phyloP scores from a whole-genome alignment of 1,140 invertebrate species.

The Macrobrachium nipponense region DNA sequence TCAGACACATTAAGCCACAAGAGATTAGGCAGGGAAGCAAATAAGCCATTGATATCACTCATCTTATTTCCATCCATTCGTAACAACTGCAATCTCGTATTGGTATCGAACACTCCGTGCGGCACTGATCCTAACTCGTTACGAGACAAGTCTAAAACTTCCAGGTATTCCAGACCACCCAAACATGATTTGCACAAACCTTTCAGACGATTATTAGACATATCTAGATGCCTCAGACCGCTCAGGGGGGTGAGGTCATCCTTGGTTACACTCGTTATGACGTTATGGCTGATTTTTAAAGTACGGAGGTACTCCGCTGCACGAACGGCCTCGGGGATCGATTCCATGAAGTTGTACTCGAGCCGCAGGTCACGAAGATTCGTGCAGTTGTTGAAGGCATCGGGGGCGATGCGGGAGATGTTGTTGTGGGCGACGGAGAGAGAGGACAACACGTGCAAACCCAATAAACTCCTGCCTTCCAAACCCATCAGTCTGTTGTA shows the following conservation, averaged over 20 bases:
- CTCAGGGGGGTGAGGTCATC: constrained; percentile 57
- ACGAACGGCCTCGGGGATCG: constrained; percentile 65
- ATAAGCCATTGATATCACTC: constrained; percentile 87
- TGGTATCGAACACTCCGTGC: constrained; percentile 81
- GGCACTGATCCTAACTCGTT: constrained; percentile 89
- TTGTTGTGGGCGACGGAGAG: constrained; percentile 87
- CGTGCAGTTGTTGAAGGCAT: constrained; percentile 87
- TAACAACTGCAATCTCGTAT: constrained; percentile 81
- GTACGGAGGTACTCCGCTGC: constrained; percentile 65
- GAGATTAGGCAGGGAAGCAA: constrained; percentile 82
- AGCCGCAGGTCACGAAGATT: constrained; percentile 88
- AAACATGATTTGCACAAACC: constrained; percentile 78
- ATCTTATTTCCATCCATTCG: constrained; percentile 87
- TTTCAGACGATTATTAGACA: constrained; percentile 80
- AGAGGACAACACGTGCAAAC: constrained; percentile 84
- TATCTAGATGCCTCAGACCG: constrained; percentile 69
- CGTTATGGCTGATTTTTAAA: constrained; percentile 65
- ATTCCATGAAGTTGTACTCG: constrained; percentile 79
- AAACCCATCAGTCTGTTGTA: constrained; percentile 85
- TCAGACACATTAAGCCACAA: constrained; percentile 90
- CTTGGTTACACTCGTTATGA: constrained; percentile 52
- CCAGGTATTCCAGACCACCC: constrained; percentile 82
- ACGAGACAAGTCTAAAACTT: constrained; percentile 87
- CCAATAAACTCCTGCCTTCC: constrained; percentile 84
- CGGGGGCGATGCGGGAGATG: constrained; percentile 83